Conservation (phyloP, 2,113 vertebrate genomes). For the Theropithecus gelada region DNA sequence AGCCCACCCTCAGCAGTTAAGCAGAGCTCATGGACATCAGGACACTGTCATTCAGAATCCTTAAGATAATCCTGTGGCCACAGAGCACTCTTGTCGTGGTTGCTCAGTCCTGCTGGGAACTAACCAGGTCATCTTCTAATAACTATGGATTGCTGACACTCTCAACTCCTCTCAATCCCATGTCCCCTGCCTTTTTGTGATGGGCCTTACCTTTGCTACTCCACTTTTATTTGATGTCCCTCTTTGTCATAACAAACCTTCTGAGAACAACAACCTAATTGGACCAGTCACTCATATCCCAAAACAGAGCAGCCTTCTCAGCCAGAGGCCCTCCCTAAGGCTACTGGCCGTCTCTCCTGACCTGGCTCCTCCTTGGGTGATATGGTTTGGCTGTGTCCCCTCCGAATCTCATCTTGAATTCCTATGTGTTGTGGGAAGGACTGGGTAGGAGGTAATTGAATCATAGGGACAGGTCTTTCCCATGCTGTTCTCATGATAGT, state of each 20-base stretch:
- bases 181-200: neutral
- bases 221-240: rapidly evolving
- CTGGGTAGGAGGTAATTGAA: too few species aligned
- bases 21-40: rapidly evolving
- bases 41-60: rapidly evolving
- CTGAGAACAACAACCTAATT: neutral
- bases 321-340: neutral
- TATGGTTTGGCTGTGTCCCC: too few species aligned
- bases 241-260: neutral
- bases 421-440: too few species aligned
- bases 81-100: rapidly evolving
- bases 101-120: neutral
- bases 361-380: neutral
- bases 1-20: neutral
- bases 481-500: too few species aligned
- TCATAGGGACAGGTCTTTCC: too few species aligned
- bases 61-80: rapidly evolving
- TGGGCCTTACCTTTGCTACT: neutral
- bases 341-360: neutral
- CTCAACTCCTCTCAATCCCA: neutral
- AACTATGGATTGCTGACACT: rapidly evolving
- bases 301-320: neutral
- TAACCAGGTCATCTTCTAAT: neutral
- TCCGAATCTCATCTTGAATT: too few species aligned
- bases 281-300: too few species aligned